Percentiles rank a stretch among this genome's conserved stretches.
Evolutionary conservation across 2,113 vertebrate genomes (phyloP).

Genomic region (Megaptera novaeangliae): DNA sequence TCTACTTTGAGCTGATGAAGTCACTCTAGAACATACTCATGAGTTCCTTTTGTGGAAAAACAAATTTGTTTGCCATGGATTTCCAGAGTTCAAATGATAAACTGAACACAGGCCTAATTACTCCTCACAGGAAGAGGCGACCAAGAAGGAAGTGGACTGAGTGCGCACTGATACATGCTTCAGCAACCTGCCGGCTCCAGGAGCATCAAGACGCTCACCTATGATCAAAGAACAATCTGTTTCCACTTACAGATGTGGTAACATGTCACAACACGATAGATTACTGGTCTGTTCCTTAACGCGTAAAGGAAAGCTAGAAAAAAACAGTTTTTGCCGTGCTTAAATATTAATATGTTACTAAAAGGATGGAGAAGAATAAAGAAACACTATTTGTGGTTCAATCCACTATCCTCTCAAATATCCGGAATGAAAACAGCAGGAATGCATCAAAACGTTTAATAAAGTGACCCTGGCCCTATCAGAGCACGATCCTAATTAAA

Average conservation of each 20-base stretch:
- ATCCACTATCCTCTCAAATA: not conserved
- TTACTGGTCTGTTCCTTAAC: not conserved
- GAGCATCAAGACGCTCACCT: not conserved
- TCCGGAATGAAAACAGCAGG: not conserved
- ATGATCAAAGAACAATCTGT: not conserved
- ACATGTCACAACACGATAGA: fast-evolving
- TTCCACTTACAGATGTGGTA: not conserved
- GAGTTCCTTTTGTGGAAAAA: not conserved
- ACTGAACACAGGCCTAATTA: not conserved
- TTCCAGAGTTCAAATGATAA: not conserved
- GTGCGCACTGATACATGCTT: not conserved
- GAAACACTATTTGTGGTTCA: not conserved
- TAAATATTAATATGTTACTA: not conserved
- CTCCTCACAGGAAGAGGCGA: not conserved
- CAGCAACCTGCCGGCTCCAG: not conserved
- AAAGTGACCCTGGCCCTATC: not conserved
- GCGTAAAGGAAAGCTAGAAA: not conserved
- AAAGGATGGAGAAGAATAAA: not conserved
- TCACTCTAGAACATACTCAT: not conserved
- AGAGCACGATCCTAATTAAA: not conserved
- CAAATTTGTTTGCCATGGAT: not conserved
- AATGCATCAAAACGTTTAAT: not conserved
- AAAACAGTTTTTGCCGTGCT: not conserved
- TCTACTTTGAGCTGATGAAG: not conserved
- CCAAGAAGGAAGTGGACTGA: not conserved